Percentiles rank a stretch among this genome's conserved stretches.
Conservation (phyloP, 2,797 vertebrate genomes). For the Cryptoblepharus egeriae region DNA sequence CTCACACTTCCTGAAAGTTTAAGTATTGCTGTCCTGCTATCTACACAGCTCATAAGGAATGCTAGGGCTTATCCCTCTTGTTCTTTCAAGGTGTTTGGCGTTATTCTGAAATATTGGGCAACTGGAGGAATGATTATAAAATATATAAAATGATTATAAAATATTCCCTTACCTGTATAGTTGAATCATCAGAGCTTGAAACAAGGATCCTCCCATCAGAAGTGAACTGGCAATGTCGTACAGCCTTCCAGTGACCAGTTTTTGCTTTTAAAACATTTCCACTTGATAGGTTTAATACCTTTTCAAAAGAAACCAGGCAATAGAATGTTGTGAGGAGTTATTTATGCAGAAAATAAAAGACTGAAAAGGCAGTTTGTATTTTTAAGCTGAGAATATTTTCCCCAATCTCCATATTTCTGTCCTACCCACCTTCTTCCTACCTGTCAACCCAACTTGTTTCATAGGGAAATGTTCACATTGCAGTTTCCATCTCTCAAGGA, state of each 20-base stretch:
- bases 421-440: too few species aligned
- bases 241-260: conserved; percentile 81
- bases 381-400: neutral
- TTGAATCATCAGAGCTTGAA: conserved; percentile 89
- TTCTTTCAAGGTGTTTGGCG: too few species aligned
- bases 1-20: too few species aligned
- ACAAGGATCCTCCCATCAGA: conserved; percentile 82
- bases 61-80: too few species aligned
- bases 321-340: conserved; percentile 27
- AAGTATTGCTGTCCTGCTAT: too few species aligned
- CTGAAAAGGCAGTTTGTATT: neutral
- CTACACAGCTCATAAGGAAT: too few species aligned
- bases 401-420: too few species aligned
- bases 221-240: conserved; percentile 88
- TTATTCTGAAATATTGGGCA: too few species aligned
- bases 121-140: neutral
- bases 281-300: conserved; percentile 88
- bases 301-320: conserved; percentile 45
- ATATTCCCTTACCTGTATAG: conserved; percentile 80
- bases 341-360: neutral
- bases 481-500: too few species aligned
- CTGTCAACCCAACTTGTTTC: too few species aligned
- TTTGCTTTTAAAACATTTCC: conserved; percentile 78
- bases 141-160: too few species aligned
- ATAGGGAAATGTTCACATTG: too few species aligned